phyloP scores from a whole-genome alignment of 2,888 invertebrate genomes.

The Andrena flavipes region DNA sequence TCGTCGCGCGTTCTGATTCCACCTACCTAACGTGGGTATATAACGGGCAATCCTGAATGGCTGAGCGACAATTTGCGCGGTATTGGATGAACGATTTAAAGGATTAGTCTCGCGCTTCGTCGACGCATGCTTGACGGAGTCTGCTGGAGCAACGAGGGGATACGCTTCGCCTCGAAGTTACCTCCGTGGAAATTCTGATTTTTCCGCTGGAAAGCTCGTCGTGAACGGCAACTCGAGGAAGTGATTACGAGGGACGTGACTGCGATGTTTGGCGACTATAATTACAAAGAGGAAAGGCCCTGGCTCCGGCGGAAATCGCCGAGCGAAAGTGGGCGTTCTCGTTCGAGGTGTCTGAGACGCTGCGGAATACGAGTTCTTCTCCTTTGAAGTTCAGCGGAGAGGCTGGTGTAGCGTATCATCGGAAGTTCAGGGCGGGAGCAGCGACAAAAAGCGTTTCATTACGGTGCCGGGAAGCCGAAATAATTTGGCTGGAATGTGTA shows the following conservation, averaged over 20 bases:
- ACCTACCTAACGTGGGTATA: constrained; percentile 12
- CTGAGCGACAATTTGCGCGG: background rate
- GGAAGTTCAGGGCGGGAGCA: constrained; percentile 33
- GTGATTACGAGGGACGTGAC: constrained; percentile 2
- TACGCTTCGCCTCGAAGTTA: background rate
- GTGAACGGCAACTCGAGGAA: background rate
- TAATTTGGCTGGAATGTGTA: constrained; percentile 20
- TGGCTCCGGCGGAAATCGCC: constrained; percentile 26
- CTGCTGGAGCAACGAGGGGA: too few relatives aligned
- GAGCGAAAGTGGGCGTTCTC: constrained; percentile 37
- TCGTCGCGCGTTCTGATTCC: constrained; percentile 1
- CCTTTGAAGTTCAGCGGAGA: constrained; percentile 48
- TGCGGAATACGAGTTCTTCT: constrained; percentile 55
- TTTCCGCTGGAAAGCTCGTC: too few relatives aligned
- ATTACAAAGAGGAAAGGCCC: constrained; percentile 51
- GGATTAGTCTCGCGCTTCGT: too few relatives aligned
- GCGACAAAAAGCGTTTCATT: constrained; percentile 44
- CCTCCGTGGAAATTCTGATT: background rate
- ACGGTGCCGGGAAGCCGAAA: constrained; percentile 23
- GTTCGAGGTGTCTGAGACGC: constrained; percentile 41
- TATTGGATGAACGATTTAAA: too few relatives aligned
- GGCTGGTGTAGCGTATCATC: constrained; percentile 37
- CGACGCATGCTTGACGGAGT: too few relatives aligned
- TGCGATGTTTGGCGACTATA: constrained; percentile 57
- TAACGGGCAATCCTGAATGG: background rate